Evolutionary conservation across 2,113 vertebrate species (phyloP), one percentile per base, ranked within the genome.

Genomic region (Percopsis transmontana): DNA sequence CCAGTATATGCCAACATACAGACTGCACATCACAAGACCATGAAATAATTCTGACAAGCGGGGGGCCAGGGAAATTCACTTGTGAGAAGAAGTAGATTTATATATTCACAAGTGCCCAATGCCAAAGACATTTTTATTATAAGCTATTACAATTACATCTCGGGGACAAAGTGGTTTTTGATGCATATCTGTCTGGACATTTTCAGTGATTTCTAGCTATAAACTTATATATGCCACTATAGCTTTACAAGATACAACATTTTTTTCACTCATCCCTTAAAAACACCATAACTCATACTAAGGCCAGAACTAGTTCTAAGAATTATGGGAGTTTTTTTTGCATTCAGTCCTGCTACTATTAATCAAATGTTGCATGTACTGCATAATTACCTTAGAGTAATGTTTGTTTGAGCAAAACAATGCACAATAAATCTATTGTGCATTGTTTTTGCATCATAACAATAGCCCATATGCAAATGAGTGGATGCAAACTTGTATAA

Each of bases 1-100:
- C 86, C 90, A 0, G 58, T 92, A 47, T 93, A 93, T 15, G 82
- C 65, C 74, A 93, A 92, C 89, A 44, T 91, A 2, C 81, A 50
- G 12, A 66, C 73, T 1, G 45, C 58, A 1, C 74, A 33, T 0
- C 69, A 70, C 41, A 84, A 76, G 63, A 71, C 73, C 55, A 69
- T 64, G 40, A 53, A 64, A 61, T 10, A 5, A 10, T 40, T 66
- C 58, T 24, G 24, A 27, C 21, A 56, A 52, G 74, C 54, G 39
- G 63, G 39, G 63, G 48, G 27, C 15, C 23, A 12, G 40, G 67
- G 63, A 58, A 58, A 40, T 58, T 33, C 11, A 16, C 21, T 21
- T 11, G 13, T 23, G 51, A 53, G 51, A 4, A 11, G 8, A 53
- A 24, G 21, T 20, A 23, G 20, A 53, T 0, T 21, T 53, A 20